Percentiles rank a stretch among this genome's conserved stretches.
Evolutionary conservation across 2,113 vertebrate genomes (phyloP).

Genomic region (Xiphophorus maculatus): DNA sequence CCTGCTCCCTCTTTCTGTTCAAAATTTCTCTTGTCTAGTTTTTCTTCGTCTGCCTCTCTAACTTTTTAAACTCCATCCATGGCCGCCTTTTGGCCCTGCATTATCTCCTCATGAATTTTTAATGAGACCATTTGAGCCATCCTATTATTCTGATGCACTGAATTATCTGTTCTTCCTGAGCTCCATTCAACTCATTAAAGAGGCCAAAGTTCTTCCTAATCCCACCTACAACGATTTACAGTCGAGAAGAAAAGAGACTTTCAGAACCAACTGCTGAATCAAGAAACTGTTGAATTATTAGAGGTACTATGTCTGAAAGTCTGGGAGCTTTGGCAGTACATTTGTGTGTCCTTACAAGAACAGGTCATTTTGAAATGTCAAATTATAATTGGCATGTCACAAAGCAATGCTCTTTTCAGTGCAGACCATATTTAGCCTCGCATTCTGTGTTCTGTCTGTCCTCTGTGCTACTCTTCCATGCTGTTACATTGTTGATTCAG

Average conservation of each 20-base stretch:
- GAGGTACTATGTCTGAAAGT: constrained; percentile 18
- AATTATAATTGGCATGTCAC: constrained; percentile 5
- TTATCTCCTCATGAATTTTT: constrained; percentile 79
- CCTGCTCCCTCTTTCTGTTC: constrained; percentile 3
- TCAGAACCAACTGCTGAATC: constrained; percentile 26
- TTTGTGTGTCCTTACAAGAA: constrained; percentile 24
- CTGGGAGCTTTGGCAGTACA: constrained; percentile 15
- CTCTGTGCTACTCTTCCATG: not conserved
- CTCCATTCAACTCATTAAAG: constrained; percentile 64
- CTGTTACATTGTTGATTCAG: not conserved
- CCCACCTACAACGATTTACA: constrained; percentile 21
- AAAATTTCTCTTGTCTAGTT: constrained; percentile 21
- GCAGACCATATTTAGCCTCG: not conserved
- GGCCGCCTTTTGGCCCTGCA: constrained; percentile 40
- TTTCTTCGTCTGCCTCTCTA: not conserved
- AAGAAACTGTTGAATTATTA: constrained; percentile 29
- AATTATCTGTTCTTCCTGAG: constrained; percentile 68
- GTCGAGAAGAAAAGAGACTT: constrained; percentile 20
- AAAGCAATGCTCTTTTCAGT: not conserved
- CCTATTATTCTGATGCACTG: constrained; percentile 67
- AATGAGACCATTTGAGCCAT: constrained; percentile 71
- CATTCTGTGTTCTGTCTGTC: not conserved
- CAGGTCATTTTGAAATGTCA: constrained; percentile 43
- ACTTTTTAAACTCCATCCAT: constrained; percentile 8
- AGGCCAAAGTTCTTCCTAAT: constrained; percentile 48